Conservation (phyloP, 2,888 invertebrate genomes). For the Spodoptera picta region DNA sequence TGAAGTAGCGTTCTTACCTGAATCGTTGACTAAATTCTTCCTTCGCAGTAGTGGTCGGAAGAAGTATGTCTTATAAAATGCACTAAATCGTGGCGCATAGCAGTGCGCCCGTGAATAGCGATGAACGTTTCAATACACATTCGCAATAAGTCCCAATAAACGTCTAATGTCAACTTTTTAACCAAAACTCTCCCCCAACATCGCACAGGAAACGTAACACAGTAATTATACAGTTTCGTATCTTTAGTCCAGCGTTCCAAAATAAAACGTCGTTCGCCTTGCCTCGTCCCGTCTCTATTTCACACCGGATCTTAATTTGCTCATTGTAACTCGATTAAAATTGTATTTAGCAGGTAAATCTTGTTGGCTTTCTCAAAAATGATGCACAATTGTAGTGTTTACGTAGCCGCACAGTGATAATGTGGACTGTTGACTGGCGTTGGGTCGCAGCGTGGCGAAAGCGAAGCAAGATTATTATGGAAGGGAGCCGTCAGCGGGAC, state of each 20-base stretch:
- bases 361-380: constrained; percentile 49
- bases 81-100: constrained; percentile 93
- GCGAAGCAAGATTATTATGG: constrained; percentile 71
- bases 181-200: constrained; percentile 83
- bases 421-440: constrained; percentile 66
- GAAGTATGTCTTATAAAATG: constrained; percentile 93
- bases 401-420: constrained; percentile 68
- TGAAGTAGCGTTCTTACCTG: constrained; percentile 68
- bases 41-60: constrained; percentile 93
- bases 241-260: constrained; percentile 61
- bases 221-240: constrained; percentile 77
- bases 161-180: constrained; percentile 79
- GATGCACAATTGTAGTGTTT: constrained; percentile 61
- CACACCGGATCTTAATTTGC: constrained; percentile 84
- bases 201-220: constrained; percentile 81
- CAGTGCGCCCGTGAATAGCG: constrained; percentile 90
- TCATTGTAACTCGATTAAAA: constrained; percentile 73
- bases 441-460: constrained; percentile 72
- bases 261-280: constrained; percentile 52
- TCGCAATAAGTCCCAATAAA: constrained; percentile 84
- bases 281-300: constrained; percentile 71
- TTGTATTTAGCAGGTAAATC: constrained; percentile 46
- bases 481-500: constrained; percentile 65
- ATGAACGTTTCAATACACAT: constrained; percentile 89
- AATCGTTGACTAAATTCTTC: constrained; percentile 80